Evolutionary conservation across 2,113 vertebrate genomes (phyloP), one percentile per base, ranked within the genome.

Genomic region (Sardina pilchardus): DNA sequence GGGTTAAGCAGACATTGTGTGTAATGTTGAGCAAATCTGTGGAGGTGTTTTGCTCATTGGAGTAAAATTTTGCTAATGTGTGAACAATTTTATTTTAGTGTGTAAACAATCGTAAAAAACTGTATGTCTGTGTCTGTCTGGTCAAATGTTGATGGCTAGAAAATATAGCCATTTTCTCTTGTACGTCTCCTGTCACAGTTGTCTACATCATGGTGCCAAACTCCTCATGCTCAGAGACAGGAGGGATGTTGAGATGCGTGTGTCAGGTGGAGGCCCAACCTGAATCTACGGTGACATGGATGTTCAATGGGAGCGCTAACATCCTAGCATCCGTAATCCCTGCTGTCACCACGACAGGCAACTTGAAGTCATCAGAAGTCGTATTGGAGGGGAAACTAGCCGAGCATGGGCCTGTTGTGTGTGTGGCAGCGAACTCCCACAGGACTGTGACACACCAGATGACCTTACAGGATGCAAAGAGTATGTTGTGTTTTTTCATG

Each of bases 211-310:
- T 92, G 80, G 83, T 87, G n/a, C 80, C 90, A 4, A 82, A 86
- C 39, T 88, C 90, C 44, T 50, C 42, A n/a, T 93, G 93, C 87
- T 81, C 34, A 14, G 47, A 43, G 39, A 39, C 0, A 5, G 75
- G 34, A 1, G 43, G 84, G 17, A 0, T 4, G 63, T 5, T 93
- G 47, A 75, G 10, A n/a, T 92, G 91, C 39, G 19, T 90, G 82
- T 92, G 92, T 56, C 44, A 14, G 24, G 87, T 63, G 6, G 84
- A 90, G 10, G 90, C 91, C 0, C 85, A 21, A 0, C 92, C 93
- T 21, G 34, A 36, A 34, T 88, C 91, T 59, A 71, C 24, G 2
- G 81, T 92, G 50, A 1, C 48, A 56, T 93, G 91, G 92, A 82
- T 6, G n/a, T 44, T 90, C 59, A 75, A 88, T 83, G 88, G 88